Evolutionary conservation across 37 sponge, comb jelly and placozoan species (phyloP).

Genomic region (Hexactinellida sp.): DNA sequence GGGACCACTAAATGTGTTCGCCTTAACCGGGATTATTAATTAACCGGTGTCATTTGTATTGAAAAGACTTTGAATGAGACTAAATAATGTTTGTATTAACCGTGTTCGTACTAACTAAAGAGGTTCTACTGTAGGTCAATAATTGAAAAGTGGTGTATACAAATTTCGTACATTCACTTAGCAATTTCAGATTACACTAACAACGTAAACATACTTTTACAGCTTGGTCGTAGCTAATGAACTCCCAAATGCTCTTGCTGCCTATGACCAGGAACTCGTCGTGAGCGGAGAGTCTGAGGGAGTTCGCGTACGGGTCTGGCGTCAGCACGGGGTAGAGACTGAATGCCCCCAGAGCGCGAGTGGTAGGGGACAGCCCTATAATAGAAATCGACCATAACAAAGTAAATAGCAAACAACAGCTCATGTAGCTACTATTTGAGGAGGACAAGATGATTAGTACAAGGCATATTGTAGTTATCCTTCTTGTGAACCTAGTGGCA

Average conservation of each 20-base stretch:
- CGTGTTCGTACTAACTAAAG: no score
- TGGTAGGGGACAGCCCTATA: conserved; percentile 20
- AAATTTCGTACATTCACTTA: no score
- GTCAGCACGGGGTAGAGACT: conserved; percentile 56
- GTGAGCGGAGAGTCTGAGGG: conserved; percentile 29
- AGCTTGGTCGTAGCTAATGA: conserved; percentile 32
- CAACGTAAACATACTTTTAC: neutral
- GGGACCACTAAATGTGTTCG: no score
- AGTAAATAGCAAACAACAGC: neutral
- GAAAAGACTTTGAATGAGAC: no score
- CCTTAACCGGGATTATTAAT: no score
- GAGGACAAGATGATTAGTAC: no score
- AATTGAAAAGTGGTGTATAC: no score
- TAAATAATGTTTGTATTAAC: no score
- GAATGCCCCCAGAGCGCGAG: conserved; percentile 40
- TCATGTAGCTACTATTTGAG: no score
- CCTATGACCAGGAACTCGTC: conserved; percentile 60
- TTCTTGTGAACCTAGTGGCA: neutral
- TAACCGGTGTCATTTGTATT: no score
- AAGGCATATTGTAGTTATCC: neutral
- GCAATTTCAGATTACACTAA: neutral
- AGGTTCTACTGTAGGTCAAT: no score
- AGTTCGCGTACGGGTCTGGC: conserved; percentile 46
- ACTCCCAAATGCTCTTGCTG: conserved; percentile 48
- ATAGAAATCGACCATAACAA: no score